Conservation (phyloP, 92 coral and sea anemone species). For the Paramuricea clavata region DNA sequence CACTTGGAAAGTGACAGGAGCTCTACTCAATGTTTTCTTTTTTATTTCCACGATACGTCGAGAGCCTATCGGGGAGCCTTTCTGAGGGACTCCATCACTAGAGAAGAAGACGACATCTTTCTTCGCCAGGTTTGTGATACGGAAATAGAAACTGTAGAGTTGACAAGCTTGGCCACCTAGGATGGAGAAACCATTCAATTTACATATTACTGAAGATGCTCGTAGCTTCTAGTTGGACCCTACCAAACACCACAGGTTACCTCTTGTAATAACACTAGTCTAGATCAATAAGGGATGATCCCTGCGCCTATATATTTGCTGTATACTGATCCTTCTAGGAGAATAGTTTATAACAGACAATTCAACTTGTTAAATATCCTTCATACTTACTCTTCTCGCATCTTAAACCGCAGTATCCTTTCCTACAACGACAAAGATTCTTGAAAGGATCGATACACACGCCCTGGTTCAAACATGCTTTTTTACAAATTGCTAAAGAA, state of each 20-base stretch:
- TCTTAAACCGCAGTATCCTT: constrained; percentile 67
- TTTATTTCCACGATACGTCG: constrained; percentile 73
- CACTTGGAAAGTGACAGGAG: constrained; percentile 78
- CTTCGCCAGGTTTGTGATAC: constrained; percentile 80
- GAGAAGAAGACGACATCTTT: constrained; percentile 63
- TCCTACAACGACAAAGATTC: constrained; percentile 77
- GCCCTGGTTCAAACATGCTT: constrained; percentile 90
- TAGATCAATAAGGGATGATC: no score
- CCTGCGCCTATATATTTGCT: no score
- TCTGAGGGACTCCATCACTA: constrained; percentile 71
- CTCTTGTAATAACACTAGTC: no score
- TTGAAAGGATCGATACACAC: constrained; percentile 77
- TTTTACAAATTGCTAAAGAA: constrained; percentile 82
- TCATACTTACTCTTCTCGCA: constrained; percentile 78
- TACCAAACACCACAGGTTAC: no score
- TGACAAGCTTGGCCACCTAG: constrained; percentile 35
- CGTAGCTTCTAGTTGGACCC: no score
- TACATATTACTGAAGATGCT: no score
- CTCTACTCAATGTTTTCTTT: constrained; percentile 75
- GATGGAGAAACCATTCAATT: neutral
- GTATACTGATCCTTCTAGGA: no score
- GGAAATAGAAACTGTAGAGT: constrained; percentile 59
- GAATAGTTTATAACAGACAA: no score
- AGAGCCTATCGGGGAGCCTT: constrained; percentile 70
- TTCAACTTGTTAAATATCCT: no score